Evolutionary conservation across 2,797 vertebrate species (phyloP), one percentile per base, ranked within the genome.

Genomic region (Pangasius larnaudii): DNA sequence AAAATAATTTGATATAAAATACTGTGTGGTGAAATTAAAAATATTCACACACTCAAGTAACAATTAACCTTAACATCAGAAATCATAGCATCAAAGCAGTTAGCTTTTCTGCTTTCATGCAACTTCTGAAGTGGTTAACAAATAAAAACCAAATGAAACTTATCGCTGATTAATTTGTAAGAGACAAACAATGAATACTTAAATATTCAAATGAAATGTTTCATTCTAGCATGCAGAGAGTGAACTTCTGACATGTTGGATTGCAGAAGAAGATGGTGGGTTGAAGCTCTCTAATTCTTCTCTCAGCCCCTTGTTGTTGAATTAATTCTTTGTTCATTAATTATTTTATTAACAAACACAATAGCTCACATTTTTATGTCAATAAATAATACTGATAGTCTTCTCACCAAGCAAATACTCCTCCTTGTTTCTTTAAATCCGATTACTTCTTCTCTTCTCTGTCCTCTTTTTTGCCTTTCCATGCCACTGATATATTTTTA

Each of bases 11-110:
- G 1, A 46, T 65, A 63, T 39, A n/a, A 49, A 46, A 83, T 46
- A 9, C 1, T 30, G 6, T 42, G 59, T 49, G 24, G 39, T 65
- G 27, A 83, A 81, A 81, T 81, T 14, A 79, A 56, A 84, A 88
- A 69, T 61, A 81, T 46, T 49, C 77, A 39, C 16, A 30, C 11
- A 46, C 22, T 42, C 6, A 63, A 63, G 19, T 36, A 51, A 87
- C 36, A 83, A 83, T 83, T 74, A 72, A 72, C 67, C 19, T 39
- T 22, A 39, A 36, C 53, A 24, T 80, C 11, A 63, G 27, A 27
- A 84, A 84, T 84, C 59, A 78, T 84, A 56, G 24, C 49, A 65
- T 77, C 36, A 39, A 75, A 87, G 86, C 33, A 19, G 46, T 65
- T 71, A 42, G 19, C 42, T 75, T 19, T 33, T 46, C 18, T 46